Conservation (phyloP, 2,888 invertebrate genomes). For the Drosophila ustulata region DNA sequence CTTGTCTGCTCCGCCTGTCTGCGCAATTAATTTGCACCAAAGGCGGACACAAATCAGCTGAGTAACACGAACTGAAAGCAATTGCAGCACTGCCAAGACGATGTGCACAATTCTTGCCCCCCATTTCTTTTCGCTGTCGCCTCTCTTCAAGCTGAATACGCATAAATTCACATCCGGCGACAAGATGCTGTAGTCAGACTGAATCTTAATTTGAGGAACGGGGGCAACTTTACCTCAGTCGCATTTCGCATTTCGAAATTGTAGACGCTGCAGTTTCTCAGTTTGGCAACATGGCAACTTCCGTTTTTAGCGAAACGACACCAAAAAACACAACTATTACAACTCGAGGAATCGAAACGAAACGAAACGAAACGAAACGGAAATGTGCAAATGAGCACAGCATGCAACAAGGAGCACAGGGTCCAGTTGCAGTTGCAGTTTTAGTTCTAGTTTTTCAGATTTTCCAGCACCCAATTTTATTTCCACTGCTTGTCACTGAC, state of each 20-base stretch:
- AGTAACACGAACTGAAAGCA: slow-evolving; percentile 60
- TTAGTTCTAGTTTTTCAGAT: slow-evolving; percentile 20
- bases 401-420: slow-evolving; percentile 58
- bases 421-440: slow-evolving; percentile 18
- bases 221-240: slow-evolving; percentile 42
- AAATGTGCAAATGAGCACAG: slow-evolving; percentile 79
- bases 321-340: slow-evolving; percentile 38
- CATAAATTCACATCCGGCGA: slow-evolving; percentile 80
- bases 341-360: slow-evolving; percentile 21
- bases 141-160: slow-evolving; percentile 69
- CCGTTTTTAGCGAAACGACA: slow-evolving; percentile 63
- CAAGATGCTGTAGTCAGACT: slow-evolving; percentile 62
- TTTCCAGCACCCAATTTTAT: slow-evolving; percentile 41
- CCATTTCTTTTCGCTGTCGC: slow-evolving; percentile 11
- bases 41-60: slow-evolving; percentile 72
- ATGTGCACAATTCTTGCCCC: not conserved
- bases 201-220: not conserved
- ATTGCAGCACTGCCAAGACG: slow-evolving; percentile 40
- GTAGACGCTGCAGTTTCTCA: slow-evolving; percentile 69
- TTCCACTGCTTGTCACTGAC: slow-evolving; percentile 57
- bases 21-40: slow-evolving; percentile 77
- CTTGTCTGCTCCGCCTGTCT: slow-evolving; percentile 61
- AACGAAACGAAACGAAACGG: slow-evolving; percentile 59
- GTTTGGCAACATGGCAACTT: slow-evolving; percentile 78
- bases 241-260: slow-evolving; percentile 42